phyloP scores from a whole-genome alignment of 2,888 invertebrate species.

The Eumacrocentrus americanus region DNA sequence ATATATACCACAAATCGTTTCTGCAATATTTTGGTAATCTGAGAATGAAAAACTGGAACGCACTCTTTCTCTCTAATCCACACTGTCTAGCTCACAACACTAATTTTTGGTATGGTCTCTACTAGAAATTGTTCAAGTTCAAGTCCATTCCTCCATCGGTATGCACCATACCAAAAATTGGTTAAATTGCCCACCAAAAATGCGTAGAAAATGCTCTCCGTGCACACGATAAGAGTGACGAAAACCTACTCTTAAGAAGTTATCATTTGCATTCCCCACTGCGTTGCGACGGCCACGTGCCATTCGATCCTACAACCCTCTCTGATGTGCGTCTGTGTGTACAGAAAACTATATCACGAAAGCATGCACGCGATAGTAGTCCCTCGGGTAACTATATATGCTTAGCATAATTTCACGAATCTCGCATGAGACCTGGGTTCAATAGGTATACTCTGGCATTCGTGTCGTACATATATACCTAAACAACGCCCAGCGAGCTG shows the following conservation, averaged over 20 bases:
- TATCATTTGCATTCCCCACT: conserved; percentile 51
- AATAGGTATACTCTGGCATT: conserved; percentile 37
- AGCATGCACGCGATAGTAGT: conserved; percentile 33
- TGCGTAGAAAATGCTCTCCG: too few relatives aligned
- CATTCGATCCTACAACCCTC: conserved; percentile 19
- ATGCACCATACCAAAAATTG: too few relatives aligned
- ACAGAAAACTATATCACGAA: conserved; percentile 3
- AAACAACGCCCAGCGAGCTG: conserved; percentile 28
- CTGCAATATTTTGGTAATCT: too few relatives aligned
- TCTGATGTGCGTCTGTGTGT: not conserved
- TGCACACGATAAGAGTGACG: not conserved
- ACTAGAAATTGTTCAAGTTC: too few relatives aligned
- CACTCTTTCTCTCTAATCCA: too few relatives aligned
- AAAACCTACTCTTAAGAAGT: conserved; percentile 30
- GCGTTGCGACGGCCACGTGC: conserved; percentile 39
- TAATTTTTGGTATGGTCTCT: too few relatives aligned
- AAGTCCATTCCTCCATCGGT: too few relatives aligned
- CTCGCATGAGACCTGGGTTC: too few relatives aligned
- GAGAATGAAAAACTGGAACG: too few relatives aligned
- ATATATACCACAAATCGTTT: too few relatives aligned
- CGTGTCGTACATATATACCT: conserved; percentile 32
- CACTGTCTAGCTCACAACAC: not conserved
- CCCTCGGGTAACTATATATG: conserved; percentile 30
- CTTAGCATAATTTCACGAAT: conserved; percentile 52
- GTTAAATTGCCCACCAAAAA: too few relatives aligned